Conservation (phyloP, 1,140 invertebrate genomes). For the Lamellibrachia luymesi region DNA sequence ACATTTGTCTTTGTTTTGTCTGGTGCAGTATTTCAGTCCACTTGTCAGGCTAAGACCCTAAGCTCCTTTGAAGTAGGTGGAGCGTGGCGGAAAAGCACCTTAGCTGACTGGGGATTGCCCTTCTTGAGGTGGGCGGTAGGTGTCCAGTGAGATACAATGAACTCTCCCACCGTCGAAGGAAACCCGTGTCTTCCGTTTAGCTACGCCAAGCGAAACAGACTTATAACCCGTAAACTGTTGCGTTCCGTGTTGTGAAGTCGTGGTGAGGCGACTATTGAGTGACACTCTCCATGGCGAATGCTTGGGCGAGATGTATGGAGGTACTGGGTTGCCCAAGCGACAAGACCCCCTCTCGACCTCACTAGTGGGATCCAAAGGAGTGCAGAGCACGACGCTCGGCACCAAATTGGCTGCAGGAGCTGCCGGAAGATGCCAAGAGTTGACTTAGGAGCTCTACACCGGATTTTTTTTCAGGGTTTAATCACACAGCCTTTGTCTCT, state of each 20-base stretch:
- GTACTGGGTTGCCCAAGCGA: background rate
- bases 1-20: no score
- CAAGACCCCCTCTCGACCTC: background rate
- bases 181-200: background rate
- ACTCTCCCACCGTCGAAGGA: no score
- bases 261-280: background rate
- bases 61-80: no score
- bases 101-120: no score
- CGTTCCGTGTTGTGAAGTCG: background rate
- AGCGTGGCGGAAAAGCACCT: no score
- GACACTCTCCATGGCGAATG: background rate
- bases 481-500: background rate
- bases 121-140: no score
- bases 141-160: no score
- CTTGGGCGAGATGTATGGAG: no score
- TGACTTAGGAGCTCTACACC: background rate
- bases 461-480: no score
- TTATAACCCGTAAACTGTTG: background rate
- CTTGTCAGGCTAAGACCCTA: no score
- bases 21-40: no score
- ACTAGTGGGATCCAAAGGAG: background rate
- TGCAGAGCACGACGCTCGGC: no score
- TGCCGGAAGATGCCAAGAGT: background rate
- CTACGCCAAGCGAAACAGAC: background rate
- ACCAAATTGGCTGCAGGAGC: background rate